Conservation (phyloP, 2,888 invertebrate genomes). For the Scaptomyza caliginosa region DNA sequence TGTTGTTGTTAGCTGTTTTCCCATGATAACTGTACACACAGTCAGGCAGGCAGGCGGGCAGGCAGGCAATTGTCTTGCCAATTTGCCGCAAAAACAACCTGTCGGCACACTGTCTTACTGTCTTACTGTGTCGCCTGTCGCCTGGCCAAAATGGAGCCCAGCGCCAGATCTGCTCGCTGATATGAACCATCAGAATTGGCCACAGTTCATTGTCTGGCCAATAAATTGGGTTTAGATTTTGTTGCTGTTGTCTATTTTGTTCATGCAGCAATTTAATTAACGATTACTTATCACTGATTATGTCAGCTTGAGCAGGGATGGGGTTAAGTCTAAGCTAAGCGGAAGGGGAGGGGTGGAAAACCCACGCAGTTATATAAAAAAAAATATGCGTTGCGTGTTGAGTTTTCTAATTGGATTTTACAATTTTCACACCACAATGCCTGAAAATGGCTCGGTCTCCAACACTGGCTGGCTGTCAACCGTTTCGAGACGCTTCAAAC, state of each 20-base stretch:
- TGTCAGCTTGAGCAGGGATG: constrained; percentile 51
- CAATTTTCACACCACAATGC: constrained; percentile 68
- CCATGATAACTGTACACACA: constrained; percentile 73
- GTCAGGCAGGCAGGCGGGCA: no score
- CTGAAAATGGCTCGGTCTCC: constrained; percentile 41
- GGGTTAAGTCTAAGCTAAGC: neutral
- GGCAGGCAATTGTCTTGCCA: constrained; percentile 72
- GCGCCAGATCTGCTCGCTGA: constrained; percentile 30
- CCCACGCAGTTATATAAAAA: constrained; percentile 41
- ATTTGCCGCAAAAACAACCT: constrained; percentile 71
- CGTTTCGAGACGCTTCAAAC: constrained; percentile 54
- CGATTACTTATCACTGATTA: constrained; percentile 72
- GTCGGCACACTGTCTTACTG: constrained; percentile 44
- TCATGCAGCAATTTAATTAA: constrained; percentile 68
- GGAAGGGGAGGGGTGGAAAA: neutral
- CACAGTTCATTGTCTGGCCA: constrained; percentile 70
- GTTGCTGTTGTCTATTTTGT: neutral
- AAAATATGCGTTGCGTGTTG: constrained; percentile 52
- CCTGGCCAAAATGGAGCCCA: constrained; percentile 64
- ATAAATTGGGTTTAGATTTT: constrained; percentile 57
- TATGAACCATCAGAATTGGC: constrained; percentile 64
- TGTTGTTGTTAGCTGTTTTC: constrained; percentile 37
- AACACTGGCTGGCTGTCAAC: constrained; percentile 50
- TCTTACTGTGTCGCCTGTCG: constrained; percentile 24
- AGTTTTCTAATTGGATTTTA: constrained; percentile 71